Evolutionary conservation across 2,113 vertebrate species (phyloP).

Genomic region (Dendrocopos noguchii): DNA sequence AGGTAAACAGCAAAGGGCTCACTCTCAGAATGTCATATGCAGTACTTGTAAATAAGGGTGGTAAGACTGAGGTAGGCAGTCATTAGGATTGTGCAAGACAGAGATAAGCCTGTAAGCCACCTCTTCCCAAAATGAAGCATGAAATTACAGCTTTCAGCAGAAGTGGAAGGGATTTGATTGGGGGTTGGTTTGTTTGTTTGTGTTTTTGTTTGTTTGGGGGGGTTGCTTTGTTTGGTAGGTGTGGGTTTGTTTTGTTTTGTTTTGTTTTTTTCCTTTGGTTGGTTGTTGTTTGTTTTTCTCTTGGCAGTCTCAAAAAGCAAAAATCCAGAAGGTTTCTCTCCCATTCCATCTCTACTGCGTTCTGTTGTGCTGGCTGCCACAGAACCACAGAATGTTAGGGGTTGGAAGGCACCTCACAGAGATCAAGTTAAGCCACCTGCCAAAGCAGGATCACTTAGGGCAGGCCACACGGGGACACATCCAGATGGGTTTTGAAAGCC

Average conservation of each 20-base stretch:
- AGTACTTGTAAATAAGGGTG: not conserved
- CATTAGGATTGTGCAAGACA: not conserved
- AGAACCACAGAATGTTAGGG: too few relatives aligned
- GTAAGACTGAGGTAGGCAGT: not conserved
- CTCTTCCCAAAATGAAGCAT: not conserved
- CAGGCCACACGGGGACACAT: too few relatives aligned
- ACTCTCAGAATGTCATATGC: rapidly evolving
- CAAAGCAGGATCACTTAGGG: too few relatives aligned
- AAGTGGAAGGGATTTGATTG: not conserved
- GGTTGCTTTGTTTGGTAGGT: too few relatives aligned
- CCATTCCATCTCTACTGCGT: not conserved
- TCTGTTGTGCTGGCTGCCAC: not conserved
- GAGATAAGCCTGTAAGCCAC: not conserved
- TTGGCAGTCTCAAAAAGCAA: not conserved
- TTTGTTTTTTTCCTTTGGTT: not conserved
- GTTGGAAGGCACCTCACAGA: too few relatives aligned
- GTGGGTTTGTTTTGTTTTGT: too few relatives aligned
- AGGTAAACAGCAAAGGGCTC: conserved; percentile 14
- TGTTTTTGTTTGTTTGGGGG: too few relatives aligned
- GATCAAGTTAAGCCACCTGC: too few relatives aligned
- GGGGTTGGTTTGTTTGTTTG: too few relatives aligned
- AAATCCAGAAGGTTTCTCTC: not conserved
- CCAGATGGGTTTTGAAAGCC: too few relatives aligned
- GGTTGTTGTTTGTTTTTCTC: not conserved
- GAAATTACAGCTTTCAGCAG: not conserved